phyloP scores from a whole-genome alignment of 2,888 invertebrate species.

The Troides aeacus region DNA sequence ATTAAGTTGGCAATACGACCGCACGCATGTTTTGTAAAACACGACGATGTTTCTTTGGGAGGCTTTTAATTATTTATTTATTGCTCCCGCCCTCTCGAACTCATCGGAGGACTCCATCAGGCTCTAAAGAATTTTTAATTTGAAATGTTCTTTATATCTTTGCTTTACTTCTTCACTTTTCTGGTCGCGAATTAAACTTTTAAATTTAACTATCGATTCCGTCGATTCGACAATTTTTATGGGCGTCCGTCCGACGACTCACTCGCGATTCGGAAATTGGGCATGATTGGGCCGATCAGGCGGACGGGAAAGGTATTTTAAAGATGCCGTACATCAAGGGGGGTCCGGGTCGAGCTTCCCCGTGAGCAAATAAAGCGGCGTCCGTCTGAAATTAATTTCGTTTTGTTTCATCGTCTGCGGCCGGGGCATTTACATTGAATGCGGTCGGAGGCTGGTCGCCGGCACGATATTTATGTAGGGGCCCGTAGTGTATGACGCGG shows the following conservation, averaged over 20 bases:
- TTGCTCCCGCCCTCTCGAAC: slow-evolving; percentile 47
- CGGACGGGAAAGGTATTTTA: slow-evolving; percentile 61
- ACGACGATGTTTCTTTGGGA: slow-evolving; percentile 45
- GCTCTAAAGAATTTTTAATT: slow-evolving; percentile 44
- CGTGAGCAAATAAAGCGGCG: slow-evolving; percentile 71
- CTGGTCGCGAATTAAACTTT: slow-evolving; percentile 39
- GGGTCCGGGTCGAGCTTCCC: slow-evolving; percentile 67
- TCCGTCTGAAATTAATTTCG: slow-evolving; percentile 77
- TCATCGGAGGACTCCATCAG: slow-evolving; percentile 46
- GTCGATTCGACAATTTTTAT: slow-evolving; percentile 42
- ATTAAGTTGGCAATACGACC: slow-evolving; percentile 64
- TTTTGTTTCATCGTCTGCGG: slow-evolving; percentile 78
- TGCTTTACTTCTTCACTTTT: neutral
- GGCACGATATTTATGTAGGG: slow-evolving; percentile 76
- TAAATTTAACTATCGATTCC: slow-evolving; percentile 45
- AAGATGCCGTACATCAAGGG: slow-evolving; percentile 67
- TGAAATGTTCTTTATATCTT: slow-evolving; percentile 40
- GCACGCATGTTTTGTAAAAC: slow-evolving; percentile 54
- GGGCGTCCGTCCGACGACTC: slow-evolving; percentile 54
- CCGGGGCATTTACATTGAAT: slow-evolving; percentile 78
- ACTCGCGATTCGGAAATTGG: slow-evolving; percentile 66
- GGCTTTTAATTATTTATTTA: slow-evolving; percentile 64
- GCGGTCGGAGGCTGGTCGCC: slow-evolving; percentile 73
- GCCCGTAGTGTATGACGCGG: slow-evolving; percentile 72
- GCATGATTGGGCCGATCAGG: slow-evolving; percentile 54